These are phyloP conservation scores for Ophion slaviceki DNA, from an alignment of 2,888 invertebrate species.

Conservation along the genomic window DNA sequence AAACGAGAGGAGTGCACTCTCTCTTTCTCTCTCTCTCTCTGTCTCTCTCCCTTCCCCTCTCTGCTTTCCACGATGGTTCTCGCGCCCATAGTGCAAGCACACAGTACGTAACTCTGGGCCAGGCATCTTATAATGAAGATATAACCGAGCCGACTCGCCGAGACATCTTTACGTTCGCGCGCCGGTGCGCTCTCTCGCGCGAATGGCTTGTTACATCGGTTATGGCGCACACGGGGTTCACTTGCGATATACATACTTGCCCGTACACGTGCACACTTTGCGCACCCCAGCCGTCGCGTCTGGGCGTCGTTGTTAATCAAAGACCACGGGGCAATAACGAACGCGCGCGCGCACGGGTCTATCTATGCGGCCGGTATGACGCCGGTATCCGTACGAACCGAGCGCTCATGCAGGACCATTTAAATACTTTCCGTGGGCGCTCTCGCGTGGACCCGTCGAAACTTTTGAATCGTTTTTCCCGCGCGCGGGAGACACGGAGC, in stretches of 20 bases:
- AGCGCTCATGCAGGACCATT: slow-evolving; percentile 60
- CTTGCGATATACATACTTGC: slow-evolving; percentile 6
- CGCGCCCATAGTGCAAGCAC: slow-evolving; percentile 61
- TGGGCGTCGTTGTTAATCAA: slow-evolving; percentile 79
- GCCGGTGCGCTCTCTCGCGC: slow-evolving; percentile 53
- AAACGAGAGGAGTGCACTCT: slow-evolving; percentile 40
- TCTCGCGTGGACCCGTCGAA: not conserved
- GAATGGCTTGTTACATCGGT: slow-evolving; percentile 78
- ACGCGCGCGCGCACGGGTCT: slow-evolving; percentile 24
- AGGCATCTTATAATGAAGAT: slow-evolving; percentile 81
- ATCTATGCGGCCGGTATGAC: slow-evolving; percentile 9
- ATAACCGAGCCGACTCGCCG: slow-evolving; percentile 80
- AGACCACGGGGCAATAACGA: slow-evolving; percentile 69
- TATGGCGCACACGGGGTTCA: slow-evolving; percentile 65
- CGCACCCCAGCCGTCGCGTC: slow-evolving; percentile 49
- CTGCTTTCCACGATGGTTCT: slow-evolving; percentile 19
- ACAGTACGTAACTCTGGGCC: slow-evolving; percentile 81
- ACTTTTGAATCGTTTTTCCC: not conserved
- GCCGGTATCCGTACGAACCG: slow-evolving; percentile 30
- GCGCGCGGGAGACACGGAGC: not conserved
- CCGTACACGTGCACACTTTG: not conserved
- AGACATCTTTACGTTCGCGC: slow-evolving; percentile 81
- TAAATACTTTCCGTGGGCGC: slow-evolving; percentile 62
- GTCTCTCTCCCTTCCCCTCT: not conserved
- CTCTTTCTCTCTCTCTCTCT: slow-evolving; percentile 16